Base-by-base conservation (phyloP, 2,888 invertebrate species). In the Apotomis betuletana region DNA sequence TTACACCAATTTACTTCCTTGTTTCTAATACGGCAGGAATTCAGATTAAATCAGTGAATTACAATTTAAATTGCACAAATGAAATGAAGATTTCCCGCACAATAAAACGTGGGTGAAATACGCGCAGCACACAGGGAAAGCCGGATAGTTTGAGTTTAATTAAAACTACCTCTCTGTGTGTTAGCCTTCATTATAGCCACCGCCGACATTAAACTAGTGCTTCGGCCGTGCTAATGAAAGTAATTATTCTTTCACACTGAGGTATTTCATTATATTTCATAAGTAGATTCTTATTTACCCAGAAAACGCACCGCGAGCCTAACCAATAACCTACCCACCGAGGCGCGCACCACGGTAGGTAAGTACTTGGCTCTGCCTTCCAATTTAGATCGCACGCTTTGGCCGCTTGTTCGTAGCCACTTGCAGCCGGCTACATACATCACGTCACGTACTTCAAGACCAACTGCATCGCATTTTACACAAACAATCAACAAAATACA, bases 101-200 rank as follows among this genome's bases (percentile, higher is more conserved):
- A 69, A 69, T 69, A 69, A 69, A 69, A 58, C 63, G 69, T 54
- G 52, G 69, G 63, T 57, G 38, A 71, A 73, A 75, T 75, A 64
- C 67, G 72, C 75, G 70, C 73, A 52, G 54, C 68, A 9, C 68
- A 9, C 58, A 70, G 71, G 74, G 74, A 75, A 77, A 76, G 67
- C 71, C 57, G 69, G 63, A 59, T 77, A 78, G 78, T 76, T 78
- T 75, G 77, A 75, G 74, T 79, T 80, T 80, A 80, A 80, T 80
- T 80, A 80, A 78, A 80, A 74, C 75, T 59, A 74, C 75, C 73
- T 76, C 78, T 79, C 78, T 78, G 52, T 73, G 77, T 76, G 76
- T 75, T 70, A 69, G 64, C 77, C 49, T 61, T 71, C 65, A 46
- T 55, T 55, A 64, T 44, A 55, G 64, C 54, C 41, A 44, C 55